phyloP scores from a whole-genome alignment of 2,113 vertebrate genomes.

The Poecilia latipinna region DNA sequence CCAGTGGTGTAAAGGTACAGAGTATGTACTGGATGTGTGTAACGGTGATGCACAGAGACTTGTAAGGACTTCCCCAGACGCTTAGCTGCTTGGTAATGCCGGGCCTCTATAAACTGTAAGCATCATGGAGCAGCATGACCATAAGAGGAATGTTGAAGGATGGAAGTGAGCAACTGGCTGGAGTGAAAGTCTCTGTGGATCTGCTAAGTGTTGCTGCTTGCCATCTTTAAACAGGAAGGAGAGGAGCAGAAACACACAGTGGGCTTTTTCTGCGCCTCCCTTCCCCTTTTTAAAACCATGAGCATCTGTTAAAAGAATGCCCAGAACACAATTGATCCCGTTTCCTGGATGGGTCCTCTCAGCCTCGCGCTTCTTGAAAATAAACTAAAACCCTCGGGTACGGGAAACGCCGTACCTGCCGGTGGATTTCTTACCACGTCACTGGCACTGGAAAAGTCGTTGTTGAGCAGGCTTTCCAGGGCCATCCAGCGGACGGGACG shows the following conservation, averaged over 20 bases:
- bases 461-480: conserved; percentile 96
- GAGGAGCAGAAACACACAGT: conserved; percentile 2
- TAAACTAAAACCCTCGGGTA: neutral
- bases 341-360: conserved; percentile 28
- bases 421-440: conserved; percentile 88
- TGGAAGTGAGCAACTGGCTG: conserved; percentile 32
- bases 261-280: conserved; percentile 11
- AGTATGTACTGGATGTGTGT: neutral
- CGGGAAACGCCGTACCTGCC: neutral
- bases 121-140: conserved; percentile 14
- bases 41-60: conserved; percentile 4
- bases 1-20: neutral
- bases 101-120: conserved; percentile 23
- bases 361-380: neutral
- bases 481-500: conserved; percentile 98
- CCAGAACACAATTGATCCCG: conserved; percentile 3
- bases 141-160: conserved; percentile 48
- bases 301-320: conserved; percentile 22
- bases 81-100: conserved; percentile 4
- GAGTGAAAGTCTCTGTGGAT: conserved; percentile 37
- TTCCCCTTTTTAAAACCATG: conserved; percentile 39
- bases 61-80: conserved; percentile 22
- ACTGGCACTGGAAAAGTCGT: conserved; percentile 96
- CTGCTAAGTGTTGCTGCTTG: conserved; percentile 6
- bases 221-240: conserved; percentile 56